Evolutionary conservation across 2,113 vertebrate genomes (phyloP).

Genomic region (Delphinapterus leucas): DNA sequence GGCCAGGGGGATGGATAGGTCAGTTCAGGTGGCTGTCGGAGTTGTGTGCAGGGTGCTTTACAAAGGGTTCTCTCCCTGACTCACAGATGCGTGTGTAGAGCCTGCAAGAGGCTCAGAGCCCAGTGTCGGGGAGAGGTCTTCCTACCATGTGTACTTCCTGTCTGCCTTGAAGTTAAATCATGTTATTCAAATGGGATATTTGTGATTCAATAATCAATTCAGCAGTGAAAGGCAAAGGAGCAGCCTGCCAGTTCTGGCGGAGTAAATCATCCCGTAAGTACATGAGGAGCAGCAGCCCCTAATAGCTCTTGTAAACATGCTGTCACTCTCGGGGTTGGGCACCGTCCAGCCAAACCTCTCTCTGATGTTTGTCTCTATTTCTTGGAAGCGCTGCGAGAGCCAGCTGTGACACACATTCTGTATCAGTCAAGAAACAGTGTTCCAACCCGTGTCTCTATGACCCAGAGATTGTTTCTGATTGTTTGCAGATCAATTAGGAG

Average conservation of each 20-base stretch:
- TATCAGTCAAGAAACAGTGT: background rate
- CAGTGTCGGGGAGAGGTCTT: background rate
- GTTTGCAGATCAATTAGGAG: constrained; percentile 39
- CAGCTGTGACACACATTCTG: background rate
- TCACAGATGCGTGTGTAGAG: background rate
- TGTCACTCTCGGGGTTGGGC: constrained; percentile 52
- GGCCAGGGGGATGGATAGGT: background rate
- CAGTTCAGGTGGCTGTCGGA: background rate
- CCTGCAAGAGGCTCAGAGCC: background rate
- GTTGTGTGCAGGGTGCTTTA: background rate
- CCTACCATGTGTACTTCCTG: background rate
- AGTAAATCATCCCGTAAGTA: constrained; percentile 51
- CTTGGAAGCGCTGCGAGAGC: background rate
- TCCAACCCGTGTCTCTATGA: background rate
- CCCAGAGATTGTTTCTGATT: constrained; percentile 1
- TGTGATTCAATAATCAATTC: constrained; percentile 64
- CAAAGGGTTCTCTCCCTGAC: background rate
- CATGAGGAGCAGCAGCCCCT: background rate
- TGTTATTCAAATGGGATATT: constrained; percentile 62
- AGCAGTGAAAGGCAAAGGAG: constrained; percentile 47
- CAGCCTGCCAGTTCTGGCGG: constrained; percentile 11
- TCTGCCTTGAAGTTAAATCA: constrained; percentile 45
- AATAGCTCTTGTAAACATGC: constrained; percentile 67
- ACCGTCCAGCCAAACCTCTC: background rate
- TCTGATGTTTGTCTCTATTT: background rate